Base-by-base conservation (phyloP, 2,888 invertebrate species). In the Amiota mariae region DNA sequence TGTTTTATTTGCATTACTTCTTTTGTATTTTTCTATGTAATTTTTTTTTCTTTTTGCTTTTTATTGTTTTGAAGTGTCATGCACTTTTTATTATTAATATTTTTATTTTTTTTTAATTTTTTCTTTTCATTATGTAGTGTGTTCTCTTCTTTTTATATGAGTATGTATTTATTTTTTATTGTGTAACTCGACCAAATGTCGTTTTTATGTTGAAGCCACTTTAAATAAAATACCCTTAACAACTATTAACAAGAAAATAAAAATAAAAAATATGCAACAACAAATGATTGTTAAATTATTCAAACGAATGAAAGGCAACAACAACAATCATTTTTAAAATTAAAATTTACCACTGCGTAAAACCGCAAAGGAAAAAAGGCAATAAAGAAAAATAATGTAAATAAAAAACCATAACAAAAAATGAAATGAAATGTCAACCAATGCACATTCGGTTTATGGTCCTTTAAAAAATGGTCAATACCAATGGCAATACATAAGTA, bases 341-440 rank as follows among this genome's bases (percentile, higher is more conserved):
- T 54, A n/a, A 54, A 54, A 54, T 36, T 54, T 54, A 54, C 54
- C 54, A 54, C 54, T 8, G n/a, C n/a, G 54, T n/a, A 54, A 54
- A 54, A 54, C 54, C 54, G n/a, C 54, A 54, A 54, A n/a, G 10
- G n/a, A 54, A 54, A n/a, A 54, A n/a, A n/a, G n/a, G n/a, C 51
- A 51, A 51, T 13, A 51, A 51, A 51, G n/a, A 51, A 51, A 51
- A 51, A n/a, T n/a, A 51, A 51, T n/a, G 54, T 8, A 54, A n/a
- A 54, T 54, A 54, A 54, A 54, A 54, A n/a, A 54, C 1, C 1
- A 4, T n/a, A n/a, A 54, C 12, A 54, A 54, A 54, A 54, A 54
- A n/a, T 8, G 6, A 54, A 2, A 54, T 54, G 6, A 54, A 54
- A 54, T 54, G 54, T 54, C 54, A 36, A 6, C 8, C 36, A 36